Evolutionary conservation across 2,888 invertebrate species (phyloP), one percentile per base, ranked within the genome.

Genomic region (Lepidochrysops patricia): DNA sequence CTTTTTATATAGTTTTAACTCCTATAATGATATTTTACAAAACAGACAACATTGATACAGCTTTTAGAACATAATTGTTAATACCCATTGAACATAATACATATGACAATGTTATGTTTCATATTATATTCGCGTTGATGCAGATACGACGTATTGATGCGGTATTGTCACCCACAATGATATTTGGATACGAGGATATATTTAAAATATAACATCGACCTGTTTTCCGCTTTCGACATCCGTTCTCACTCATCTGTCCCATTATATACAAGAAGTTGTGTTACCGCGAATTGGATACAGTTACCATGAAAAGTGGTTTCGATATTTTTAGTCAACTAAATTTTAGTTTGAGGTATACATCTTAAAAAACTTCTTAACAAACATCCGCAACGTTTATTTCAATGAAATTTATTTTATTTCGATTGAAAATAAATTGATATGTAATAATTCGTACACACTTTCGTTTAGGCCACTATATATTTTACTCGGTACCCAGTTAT

Each of bases 171-270:
- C 27, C 9, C 27, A 13, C 52, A 7, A 27, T 27, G 27, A 52
- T 52, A 27, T 52, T 27, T 26, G 26, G 27, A 52, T 27, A 52
- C 27, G 27, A 52, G 23, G 49, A 48, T 58, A 57, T 62, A 43
- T 58, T 58, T 59, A 57, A 60, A 64, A 64, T 60, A 60, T 64
- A 63, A 61, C 19, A 9, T 19, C 63, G 58, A 26, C 52, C 26
- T 13, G 27, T 62, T 62, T 61, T 63, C 60, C 52, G 60, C 60
- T 63, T 64, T 64, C 65, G 66, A 68, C 64, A 68, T 64, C 64
- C 62, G 57, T 58, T 59, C 57, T 49, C 52, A 58, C 62, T 63
- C 66, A 64, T 66, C 63, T 64, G 66, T 61, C 63, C 61, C 58
- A 43, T 58, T n/a, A 57, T 60, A 9, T 52, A 52, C 27, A 26